Conservation (phyloP, 2,113 vertebrate species). For the Pomatostomus ruficeps region DNA sequence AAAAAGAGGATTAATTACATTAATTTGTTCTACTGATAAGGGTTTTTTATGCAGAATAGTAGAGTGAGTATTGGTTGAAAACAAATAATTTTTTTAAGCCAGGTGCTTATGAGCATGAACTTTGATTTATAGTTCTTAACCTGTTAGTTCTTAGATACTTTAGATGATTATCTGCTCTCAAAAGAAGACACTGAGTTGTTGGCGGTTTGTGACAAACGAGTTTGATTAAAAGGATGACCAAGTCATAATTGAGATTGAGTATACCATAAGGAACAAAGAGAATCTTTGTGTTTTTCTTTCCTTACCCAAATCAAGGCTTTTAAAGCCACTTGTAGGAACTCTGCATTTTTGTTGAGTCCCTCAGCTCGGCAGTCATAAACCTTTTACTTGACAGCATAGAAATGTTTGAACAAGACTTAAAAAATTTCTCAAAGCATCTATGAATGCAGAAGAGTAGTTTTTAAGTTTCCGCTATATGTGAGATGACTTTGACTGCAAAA, state of each 20-base stretch:
- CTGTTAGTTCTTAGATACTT: neutral
- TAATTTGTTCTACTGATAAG: neutral
- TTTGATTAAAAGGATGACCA: neutral
- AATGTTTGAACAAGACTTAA: neutral
- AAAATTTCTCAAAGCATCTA: neutral
- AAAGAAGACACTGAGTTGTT: neutral
- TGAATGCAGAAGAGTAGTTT: neutral
- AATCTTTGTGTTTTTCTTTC: neutral
- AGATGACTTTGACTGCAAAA: neutral
- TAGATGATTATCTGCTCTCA: neutral
- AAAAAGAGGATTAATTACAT: neutral
- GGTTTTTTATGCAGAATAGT: neutral
- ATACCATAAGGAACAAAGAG: neutral
- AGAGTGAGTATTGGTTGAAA: neutral
- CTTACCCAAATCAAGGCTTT: neutral
- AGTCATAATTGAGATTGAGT: neutral
- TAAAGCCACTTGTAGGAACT: neutral
- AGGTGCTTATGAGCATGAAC: neutral
- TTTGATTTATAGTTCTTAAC: neutral
- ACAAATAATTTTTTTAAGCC: neutral
- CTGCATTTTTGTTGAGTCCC: neutral
- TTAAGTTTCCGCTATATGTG: neutral
- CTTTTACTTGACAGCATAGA: neutral
- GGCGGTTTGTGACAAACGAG: neutral
- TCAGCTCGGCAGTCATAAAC: neutral